Evolutionary conservation across 2,113 vertebrate species (phyloP).

Genomic region (Tenrec ecaudatus): DNA sequence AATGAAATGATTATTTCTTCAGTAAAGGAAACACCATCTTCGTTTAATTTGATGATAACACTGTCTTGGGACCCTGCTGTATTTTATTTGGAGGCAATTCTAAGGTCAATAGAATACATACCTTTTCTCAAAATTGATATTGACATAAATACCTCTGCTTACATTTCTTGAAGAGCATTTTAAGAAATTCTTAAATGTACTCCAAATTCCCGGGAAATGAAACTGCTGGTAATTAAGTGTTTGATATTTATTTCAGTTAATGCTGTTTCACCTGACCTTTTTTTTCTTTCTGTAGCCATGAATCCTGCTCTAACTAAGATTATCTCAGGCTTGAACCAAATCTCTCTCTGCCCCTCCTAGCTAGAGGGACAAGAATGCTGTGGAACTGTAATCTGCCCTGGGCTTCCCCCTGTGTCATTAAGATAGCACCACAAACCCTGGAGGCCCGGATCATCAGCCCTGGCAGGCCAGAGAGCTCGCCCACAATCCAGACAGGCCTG

Average conservation of each 20-base stretch:
- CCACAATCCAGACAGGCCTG: not conserved
- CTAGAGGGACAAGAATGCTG: not conserved
- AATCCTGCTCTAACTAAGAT: not conserved
- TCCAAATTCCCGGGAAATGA: slow-evolving; percentile 30
- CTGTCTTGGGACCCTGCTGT: not conserved
- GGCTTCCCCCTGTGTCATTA: not conserved
- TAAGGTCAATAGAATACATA: not conserved
- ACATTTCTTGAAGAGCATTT: slow-evolving; percentile 30
- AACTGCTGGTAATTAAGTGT: slow-evolving; percentile 11
- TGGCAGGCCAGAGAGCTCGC: not conserved
- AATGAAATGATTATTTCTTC: not conserved
- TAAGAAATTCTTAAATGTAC: slow-evolving; percentile 22
- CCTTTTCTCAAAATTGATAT: slow-evolving; percentile 9
- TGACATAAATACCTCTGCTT: not conserved
- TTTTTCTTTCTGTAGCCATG: not conserved
- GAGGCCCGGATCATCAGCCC: not conserved
- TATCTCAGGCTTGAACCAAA: not conserved
- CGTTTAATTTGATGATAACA: not conserved
- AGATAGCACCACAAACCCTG: not conserved
- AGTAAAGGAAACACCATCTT: not conserved
- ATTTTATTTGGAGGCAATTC: slow-evolving; percentile 33
- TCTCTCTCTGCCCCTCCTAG: not conserved
- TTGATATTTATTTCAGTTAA: slow-evolving; percentile 32
- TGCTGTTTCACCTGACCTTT: not conserved
- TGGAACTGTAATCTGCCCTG: not conserved